Evolutionary conservation across 2,113 vertebrate genomes (phyloP).

Genomic region (Ceuthmochares aereus): DNA sequence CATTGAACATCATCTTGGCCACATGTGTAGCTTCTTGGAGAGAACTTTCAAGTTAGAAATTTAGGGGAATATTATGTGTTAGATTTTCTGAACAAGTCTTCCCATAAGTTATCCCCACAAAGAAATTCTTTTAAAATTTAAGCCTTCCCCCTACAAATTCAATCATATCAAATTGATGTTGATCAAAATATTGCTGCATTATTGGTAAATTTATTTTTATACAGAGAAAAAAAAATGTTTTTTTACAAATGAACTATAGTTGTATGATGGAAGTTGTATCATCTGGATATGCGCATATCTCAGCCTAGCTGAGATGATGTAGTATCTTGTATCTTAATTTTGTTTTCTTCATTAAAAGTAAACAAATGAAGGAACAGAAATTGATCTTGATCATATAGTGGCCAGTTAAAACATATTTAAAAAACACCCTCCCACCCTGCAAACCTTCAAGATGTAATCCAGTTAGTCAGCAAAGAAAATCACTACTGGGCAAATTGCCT

Average conservation of each 20-base stretch:
- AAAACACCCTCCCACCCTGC: background rate
- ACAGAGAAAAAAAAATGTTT: background rate
- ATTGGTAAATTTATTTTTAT: background rate
- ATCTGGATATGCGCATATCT: background rate
- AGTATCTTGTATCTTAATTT: background rate
- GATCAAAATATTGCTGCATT: background rate
- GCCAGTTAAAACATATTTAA: background rate
- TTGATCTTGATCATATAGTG: background rate
- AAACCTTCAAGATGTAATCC: background rate
- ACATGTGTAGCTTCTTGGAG: background rate
- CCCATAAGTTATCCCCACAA: background rate
- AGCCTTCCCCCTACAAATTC: background rate
- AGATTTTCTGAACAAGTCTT: background rate
- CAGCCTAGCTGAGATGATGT: background rate
- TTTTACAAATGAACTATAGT: background rate
- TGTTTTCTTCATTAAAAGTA: background rate
- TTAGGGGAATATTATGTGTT: background rate
- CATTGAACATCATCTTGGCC: background rate
- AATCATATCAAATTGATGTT: background rate
- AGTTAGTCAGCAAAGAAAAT: background rate
- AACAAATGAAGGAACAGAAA: background rate
- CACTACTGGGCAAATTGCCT: background rate
- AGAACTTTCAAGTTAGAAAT: background rate
- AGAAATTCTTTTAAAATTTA: background rate
- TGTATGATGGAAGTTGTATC: background rate